These are phyloP conservation scores for Tetraneura akinire DNA, from an alignment of 1,140 invertebrate genomes.

Conservation along the genomic window DNA sequence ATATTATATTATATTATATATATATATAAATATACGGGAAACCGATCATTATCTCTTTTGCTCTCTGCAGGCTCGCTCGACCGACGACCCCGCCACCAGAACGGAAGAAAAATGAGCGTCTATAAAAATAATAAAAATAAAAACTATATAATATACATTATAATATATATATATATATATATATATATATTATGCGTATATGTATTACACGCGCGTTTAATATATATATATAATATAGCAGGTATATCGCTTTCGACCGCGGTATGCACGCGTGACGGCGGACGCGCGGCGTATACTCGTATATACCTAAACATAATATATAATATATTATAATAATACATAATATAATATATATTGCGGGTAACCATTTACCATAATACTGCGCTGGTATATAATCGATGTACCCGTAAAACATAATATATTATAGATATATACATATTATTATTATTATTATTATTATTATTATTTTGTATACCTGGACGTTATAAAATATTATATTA, in stretches of 20 bases:
- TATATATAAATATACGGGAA: too few species aligned
- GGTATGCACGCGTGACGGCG: neutral
- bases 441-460: too few species aligned
- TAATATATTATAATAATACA: neutral
- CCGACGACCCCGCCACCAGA: neutral
- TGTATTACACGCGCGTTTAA: neutral
- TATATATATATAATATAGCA: neutral
- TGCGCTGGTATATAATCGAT: too few species aligned
- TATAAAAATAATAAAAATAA: neutral
- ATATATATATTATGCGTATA: neutral
- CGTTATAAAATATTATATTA: neutral
- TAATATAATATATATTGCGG: neutral
- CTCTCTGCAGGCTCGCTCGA: neutral
- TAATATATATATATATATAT: neutral
- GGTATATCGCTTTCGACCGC: neutral
- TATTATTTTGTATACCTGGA: too few species aligned
- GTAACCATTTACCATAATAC: neutral
- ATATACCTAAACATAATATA: neutral
- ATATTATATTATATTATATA: too few species aligned
- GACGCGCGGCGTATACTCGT: neutral
- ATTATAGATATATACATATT: neutral
- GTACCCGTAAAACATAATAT: neutral
- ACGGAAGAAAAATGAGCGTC: too few species aligned
- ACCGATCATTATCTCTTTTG: constrained; percentile 40
- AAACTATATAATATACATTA: neutral